Percentiles rank a stretch among this genome's conserved stretches.
phyloP scores from a whole-genome alignment of 2,888 invertebrate genomes.

The Leptinotarsa peninsularis region DNA sequence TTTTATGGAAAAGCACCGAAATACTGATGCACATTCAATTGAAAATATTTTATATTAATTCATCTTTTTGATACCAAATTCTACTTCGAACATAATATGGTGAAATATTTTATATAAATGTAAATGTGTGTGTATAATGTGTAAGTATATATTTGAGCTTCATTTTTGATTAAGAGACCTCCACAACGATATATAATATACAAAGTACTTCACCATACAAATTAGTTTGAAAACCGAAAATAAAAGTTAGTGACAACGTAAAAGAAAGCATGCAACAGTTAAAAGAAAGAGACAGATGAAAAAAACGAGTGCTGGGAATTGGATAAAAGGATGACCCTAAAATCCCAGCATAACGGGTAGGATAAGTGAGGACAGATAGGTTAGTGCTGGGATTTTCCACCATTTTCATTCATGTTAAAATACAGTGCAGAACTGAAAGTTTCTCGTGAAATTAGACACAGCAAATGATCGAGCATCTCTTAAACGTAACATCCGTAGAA shows the following conservation, averaged over 20 bases:
- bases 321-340: conserved; percentile 60
- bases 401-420: conserved; percentile 45
- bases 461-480: conserved; percentile 29
- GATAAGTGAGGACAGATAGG: conserved; percentile 43
- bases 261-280: conserved; percentile 57
- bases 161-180: too few species aligned
- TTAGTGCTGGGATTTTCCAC: conserved; percentile 55
- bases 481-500: conserved; percentile 33
- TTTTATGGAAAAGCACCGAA: not conserved
- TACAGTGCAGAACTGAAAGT: conserved; percentile 22
- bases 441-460: conserved; percentile 41
- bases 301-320: conserved; percentile 57
- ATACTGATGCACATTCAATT: not conserved
- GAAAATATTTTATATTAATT: not conserved
- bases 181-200: too few species aligned
- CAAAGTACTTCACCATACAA: conserved; percentile 5
- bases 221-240: conserved; percentile 31
- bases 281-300: conserved; percentile 56
- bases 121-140: not conserved
- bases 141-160: too few species aligned
- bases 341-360: conserved; percentile 54
- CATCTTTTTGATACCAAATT: not conserved
- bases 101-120: not conserved
- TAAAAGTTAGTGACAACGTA: conserved; percentile 56
- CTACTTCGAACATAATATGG: not conserved